These are phyloP conservation scores for Hormiphora californensis DNA, from an alignment of 37 sponge, comb jelly and placozoan genomes.

Conservation along the genomic window DNA sequence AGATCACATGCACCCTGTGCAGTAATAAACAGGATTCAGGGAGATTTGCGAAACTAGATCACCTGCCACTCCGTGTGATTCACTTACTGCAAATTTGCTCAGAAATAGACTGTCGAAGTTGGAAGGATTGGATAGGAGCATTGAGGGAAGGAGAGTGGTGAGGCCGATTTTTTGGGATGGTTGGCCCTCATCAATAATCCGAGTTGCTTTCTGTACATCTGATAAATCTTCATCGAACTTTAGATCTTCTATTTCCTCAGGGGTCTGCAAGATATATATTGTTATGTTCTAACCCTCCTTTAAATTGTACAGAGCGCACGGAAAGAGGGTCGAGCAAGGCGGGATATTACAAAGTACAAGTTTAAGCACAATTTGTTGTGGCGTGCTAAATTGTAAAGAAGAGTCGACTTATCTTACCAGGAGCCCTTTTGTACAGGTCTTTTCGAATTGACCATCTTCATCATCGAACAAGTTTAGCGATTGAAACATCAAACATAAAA, in stretches of 20 bases:
- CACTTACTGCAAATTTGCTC: conserved; percentile 39
- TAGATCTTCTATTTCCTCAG: conserved; percentile 50
- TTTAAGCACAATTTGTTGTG: background rate
- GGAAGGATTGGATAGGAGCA: background rate
- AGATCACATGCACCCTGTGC: too few species aligned
- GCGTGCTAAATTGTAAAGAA: too few species aligned
- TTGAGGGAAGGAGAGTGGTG: background rate
- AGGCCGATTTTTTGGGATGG: conserved; percentile 30
- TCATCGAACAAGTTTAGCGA: conserved; percentile 43
- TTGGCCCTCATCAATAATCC: conserved; percentile 12
- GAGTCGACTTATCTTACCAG: background rate
- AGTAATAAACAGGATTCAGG: too few species aligned
- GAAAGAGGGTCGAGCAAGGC: too few species aligned
- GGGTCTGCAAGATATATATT: background rate
- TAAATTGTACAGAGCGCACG: too few species aligned
- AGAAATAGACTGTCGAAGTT: background rate
- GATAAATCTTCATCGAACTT: conserved; percentile 4
- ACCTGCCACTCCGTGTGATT: too few species aligned
- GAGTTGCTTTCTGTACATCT: background rate
- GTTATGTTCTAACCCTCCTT: too few species aligned
- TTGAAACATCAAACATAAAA: conserved; percentile 53
- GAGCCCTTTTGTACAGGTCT: conserved; percentile 42
- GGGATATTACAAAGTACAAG: background rate
- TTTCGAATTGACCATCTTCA: conserved; percentile 45
- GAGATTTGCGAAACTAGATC: too few species aligned